phyloP scores from a whole-genome alignment of 2,888 invertebrate species.

The Ochropacha duplaris region DNA sequence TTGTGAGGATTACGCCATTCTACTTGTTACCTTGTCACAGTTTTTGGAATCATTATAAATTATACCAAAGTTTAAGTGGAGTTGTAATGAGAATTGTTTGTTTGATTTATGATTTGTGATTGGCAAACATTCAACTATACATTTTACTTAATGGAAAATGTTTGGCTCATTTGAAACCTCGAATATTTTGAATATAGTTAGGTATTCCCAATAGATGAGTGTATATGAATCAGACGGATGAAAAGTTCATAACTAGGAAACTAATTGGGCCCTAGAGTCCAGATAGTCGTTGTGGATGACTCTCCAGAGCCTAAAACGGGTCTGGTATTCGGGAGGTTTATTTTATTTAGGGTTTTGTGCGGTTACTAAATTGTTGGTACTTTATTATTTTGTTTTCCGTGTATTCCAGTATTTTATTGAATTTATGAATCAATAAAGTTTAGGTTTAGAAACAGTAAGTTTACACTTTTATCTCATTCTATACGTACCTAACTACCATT shows the following conservation, averaged over 20 bases:
- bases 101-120: not conserved
- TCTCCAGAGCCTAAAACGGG: slow-evolving; percentile 41
- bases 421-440: not conserved
- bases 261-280: slow-evolving; percentile 61
- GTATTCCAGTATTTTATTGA: not conserved
- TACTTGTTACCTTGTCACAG: slow-evolving; percentile 51
- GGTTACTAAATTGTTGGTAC: not conserved
- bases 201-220: slow-evolving; percentile 35
- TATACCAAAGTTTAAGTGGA: slow-evolving; percentile 15
- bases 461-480: too few relatives aligned
- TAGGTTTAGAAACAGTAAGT: too few relatives aligned
- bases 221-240: slow-evolving; percentile 53
- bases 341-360: slow-evolving; percentile 21
- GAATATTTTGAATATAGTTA: slow-evolving; percentile 33
- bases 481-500: too few relatives aligned
- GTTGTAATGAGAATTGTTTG: slow-evolving; percentile 13
- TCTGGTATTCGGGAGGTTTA: slow-evolving; percentile 24
- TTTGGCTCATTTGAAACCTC: slow-evolving; percentile 19
- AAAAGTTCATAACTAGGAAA: slow-evolving; percentile 69
- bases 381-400: not conserved
- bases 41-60: slow-evolving; percentile 41
- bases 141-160: not conserved
- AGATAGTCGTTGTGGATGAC: slow-evolving; percentile 58
- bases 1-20: slow-evolving; percentile 52
- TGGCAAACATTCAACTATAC: not conserved